Base-by-base conservation (phyloP, 2,888 invertebrate genomes). In the Podotricha telesiphe region DNA sequence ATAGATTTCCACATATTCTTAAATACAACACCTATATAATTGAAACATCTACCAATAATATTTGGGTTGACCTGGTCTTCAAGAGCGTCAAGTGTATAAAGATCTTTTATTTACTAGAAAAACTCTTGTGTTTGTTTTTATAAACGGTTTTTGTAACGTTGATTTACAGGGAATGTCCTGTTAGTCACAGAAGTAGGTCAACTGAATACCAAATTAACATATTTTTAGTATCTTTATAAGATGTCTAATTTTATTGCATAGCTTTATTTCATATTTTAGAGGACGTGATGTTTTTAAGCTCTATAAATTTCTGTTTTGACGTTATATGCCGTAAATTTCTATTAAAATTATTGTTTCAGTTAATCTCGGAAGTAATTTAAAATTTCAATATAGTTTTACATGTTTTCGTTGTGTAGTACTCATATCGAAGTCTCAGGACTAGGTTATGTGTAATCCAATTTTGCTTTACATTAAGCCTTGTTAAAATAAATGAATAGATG, bases 171-270 rank as follows among this genome's bases (percentile, higher is more conserved):
- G 10, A 34, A 42, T 20, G 8, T 40, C 40, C 20, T n/a, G 20
- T 58, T 22, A 58, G 40, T 22, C 22, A 22, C n/a, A 42, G n/a
- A 58, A 45, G 22, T 59, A 45, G 59, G 59, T 45, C 59, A 59
- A n/a, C 5, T 22, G 22, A 28, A 45, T 2, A 42, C n/a, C n/a
- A 6, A 45, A 45, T 45, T 28, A 59, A 42, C 45, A 22, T 45
- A 19, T 59, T 22, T 59, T 28, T 28, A 45, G 22, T 45, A 2
- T 59, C 22, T 59, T 59, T 45, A 59, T 7, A 28, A 6, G 22
- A 58, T 20, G 58, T 58, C 22, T 47, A 15, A 42, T 59, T 59
- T 59, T 59, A 59, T 59, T 59, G 10, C 58, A 19, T 20, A 42
- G n/a, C 2, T 48, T 48, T 37, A 48, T 61, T 47, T 62, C 19